Percentiles rank a stretch among this genome's conserved stretches.
These are phyloP conservation scores for Stenchaetothrips biformis DNA, from an alignment of 2,888 invertebrate genomes.

Conservation along the genomic window DNA sequence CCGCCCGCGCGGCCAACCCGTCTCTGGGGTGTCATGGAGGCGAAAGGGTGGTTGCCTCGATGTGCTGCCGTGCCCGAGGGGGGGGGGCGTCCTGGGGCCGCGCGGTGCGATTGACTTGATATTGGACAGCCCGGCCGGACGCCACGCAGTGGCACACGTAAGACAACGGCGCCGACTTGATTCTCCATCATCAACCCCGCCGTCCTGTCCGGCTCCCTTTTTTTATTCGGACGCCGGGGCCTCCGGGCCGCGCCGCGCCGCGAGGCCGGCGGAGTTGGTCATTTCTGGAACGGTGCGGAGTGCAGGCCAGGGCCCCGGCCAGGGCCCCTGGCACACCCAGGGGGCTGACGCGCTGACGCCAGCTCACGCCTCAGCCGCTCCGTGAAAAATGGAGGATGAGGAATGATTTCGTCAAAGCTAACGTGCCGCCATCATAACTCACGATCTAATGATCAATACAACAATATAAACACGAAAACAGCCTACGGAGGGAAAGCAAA, in stretches of 20 bases:
- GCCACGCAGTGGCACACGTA: too few relatives aligned
- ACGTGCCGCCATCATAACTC: background rate
- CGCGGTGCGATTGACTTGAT: too few relatives aligned
- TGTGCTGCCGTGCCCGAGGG: background rate
- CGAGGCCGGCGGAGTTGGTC: background rate
- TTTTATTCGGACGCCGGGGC: too few relatives aligned
- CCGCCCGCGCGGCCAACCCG: background rate
- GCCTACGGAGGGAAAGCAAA: background rate
- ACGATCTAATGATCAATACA: constrained; percentile 25
- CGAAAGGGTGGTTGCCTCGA: background rate
- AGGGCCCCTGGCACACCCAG: too few relatives aligned
- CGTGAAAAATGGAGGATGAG: constrained; percentile 15
- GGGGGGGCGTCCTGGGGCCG: background rate
- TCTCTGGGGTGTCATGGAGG: constrained; percentile 6
- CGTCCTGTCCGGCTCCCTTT: too few relatives aligned
- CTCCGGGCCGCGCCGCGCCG: background rate
- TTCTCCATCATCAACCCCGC: too few relatives aligned
- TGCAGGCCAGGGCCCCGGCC: too few relatives aligned
- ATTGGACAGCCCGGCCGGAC: too few relatives aligned
- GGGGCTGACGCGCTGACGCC: background rate
- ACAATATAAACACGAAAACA: constrained; percentile 25
- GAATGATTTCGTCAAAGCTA: constrained; percentile 16
- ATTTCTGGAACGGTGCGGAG: background rate
- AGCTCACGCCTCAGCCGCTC: background rate
- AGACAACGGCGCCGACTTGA: too few relatives aligned